These are phyloP conservation scores for Adelosebastes latens DNA, from an alignment of 2,797 vertebrate genomes.

Conservation along the genomic window DNA sequence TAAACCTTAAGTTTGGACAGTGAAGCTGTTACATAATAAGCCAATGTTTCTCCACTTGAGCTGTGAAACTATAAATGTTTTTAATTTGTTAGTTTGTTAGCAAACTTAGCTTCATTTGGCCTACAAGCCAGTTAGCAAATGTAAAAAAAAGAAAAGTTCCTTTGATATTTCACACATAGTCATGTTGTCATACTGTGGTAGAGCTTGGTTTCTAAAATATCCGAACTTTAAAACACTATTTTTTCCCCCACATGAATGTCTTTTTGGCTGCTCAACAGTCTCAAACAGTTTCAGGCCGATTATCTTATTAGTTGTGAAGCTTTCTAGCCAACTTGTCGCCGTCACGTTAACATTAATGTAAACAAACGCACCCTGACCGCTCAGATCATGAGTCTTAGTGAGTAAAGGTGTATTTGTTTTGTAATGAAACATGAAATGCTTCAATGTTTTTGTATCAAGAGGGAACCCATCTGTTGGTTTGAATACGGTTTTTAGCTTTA, in stretches of 20 bases:
- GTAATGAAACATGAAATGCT: neutral
- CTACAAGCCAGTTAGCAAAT: conserved; percentile 4
- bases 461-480: neutral
- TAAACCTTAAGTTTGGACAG: neutral
- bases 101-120: conserved; percentile 25
- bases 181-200: neutral
- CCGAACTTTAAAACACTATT: neutral
- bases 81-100: neutral
- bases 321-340: conserved; percentile 40
- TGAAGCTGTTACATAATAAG: neutral
- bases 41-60: neutral
- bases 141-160: neutral
- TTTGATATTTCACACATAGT: neutral
- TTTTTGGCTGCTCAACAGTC: neutral
- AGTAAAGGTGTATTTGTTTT: conserved; percentile 17
- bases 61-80: neutral
- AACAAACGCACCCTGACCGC: conserved; percentile 67
- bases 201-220: neutral
- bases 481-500: neutral
- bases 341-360: conserved; percentile 65
- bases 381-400: neutral
- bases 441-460: too few species aligned
- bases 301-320: neutral
- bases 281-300: neutral
- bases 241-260: neutral